Base-by-base conservation (phyloP, 1,140 invertebrate species). In the Solenopsis invicta region DNA sequence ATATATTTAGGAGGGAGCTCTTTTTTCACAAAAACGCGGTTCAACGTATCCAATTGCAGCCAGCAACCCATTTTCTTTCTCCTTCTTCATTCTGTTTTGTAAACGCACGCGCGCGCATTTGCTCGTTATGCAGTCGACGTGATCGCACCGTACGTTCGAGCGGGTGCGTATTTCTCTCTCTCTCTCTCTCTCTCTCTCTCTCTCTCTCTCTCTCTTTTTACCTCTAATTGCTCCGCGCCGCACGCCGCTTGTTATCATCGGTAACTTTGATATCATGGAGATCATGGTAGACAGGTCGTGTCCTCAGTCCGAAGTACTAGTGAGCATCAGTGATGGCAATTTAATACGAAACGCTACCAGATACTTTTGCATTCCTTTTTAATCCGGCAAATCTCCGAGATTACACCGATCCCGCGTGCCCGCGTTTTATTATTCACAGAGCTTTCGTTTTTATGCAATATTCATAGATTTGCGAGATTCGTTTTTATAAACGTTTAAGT, bases 41-140 rank as follows among this genome's bases (percentile, higher is more conserved):
- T 54, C 45, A 52, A 48, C 62, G 45, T 69, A 86, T 86, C 52
- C 76, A 64, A 81, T 86, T 86, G 34, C 75, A 59, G 0, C 21
- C 29, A 37, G 24, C 37, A 9, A 37, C 16, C 4, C 21, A 5
- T 4, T 13, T 48, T 48, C 16, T 13, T 67, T 86, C 50, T 56
- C 13, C 21, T 21, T 29, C n/a, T 21, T 8, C 18, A 41, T 67
- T n/a, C 48, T 37, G 50, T 59, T 54, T 59, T 48, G n/a, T 59
- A 69, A 69, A 69, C 12, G 13, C 41, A 13, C 29, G 1, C n/a
- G 56, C 21, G 9, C 21, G 18, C 41, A 16, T 37, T 72, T 48
- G 37, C 29, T 61, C 59, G 56, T 66, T 77, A 66, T 37, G 24
- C 41, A 45, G 29, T 10, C 54, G 5, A 18, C 13, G 61, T 45